These are phyloP conservation scores for Leptopilina myrica DNA, from an alignment of 2,888 invertebrate genomes.

Conservation along the genomic window DNA sequence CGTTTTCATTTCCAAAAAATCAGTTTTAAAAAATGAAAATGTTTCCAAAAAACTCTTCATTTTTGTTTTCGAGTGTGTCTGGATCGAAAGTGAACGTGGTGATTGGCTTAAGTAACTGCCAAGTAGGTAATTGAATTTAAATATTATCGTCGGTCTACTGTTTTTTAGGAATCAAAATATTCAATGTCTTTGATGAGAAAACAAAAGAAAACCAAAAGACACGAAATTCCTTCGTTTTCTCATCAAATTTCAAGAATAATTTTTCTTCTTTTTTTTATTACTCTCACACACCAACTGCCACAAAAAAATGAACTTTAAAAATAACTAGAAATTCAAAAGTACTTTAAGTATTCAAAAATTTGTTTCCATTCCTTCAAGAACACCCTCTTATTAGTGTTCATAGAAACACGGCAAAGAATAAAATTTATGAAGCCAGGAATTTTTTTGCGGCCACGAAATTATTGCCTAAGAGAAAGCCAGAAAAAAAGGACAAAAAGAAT, in stretches of 20 bases:
- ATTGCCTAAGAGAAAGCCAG: constrained; percentile 31
- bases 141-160: constrained; percentile 22
- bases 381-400: constrained; percentile 1
- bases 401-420: background rate
- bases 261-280: no score
- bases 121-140: constrained; percentile 32
- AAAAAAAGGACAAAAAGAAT: constrained; percentile 23
- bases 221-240: background rate
- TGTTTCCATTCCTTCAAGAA: background rate
- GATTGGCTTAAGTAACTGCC: constrained; percentile 28
- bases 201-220: background rate
- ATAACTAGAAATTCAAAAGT: background rate
- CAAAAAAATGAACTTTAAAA: background rate
- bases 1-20: no score
- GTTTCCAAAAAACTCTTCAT: no score
- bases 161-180: constrained; percentile 2
- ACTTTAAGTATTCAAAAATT: background rate
- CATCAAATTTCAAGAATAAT: no score
- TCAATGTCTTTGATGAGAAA: constrained; percentile 2
- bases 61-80: constrained; percentile 6
- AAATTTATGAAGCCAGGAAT: background rate
- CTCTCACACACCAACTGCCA: no score
- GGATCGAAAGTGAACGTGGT: constrained; percentile 30
- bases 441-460: background rate
- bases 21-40: no score